These are phyloP conservation scores for Hirudo medicinalis DNA, from an alignment of 1,140 invertebrate genomes.

Conservation along the genomic window DNA sequence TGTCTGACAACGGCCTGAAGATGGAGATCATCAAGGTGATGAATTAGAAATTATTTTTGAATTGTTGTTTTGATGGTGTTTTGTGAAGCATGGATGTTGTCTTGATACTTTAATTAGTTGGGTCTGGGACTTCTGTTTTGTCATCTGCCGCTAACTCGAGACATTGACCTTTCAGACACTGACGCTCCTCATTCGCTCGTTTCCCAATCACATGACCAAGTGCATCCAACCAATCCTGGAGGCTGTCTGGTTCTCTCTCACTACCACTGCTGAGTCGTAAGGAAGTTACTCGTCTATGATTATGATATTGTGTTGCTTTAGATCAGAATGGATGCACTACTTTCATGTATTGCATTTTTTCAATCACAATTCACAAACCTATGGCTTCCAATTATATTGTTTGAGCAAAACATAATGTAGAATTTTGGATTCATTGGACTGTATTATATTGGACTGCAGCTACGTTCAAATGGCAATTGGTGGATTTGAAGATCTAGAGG, in stretches of 20 bases:
- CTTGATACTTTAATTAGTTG: no score
- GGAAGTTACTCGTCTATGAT: background rate
- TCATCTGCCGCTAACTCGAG: no score
- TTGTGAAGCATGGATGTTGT: no score
- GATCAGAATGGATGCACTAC: constrained; percentile 22
- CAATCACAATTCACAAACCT: no score
- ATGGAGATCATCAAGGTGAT: constrained; percentile 42
- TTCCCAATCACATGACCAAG: constrained; percentile 52
- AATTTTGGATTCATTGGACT: no score
- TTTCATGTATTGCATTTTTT: no score
- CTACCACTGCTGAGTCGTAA: constrained; percentile 27
- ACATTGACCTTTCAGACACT: constrained; percentile 41
- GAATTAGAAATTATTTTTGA: no score
- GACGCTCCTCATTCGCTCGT: constrained; percentile 51
- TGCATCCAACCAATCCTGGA: constrained; percentile 55
- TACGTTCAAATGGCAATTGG: constrained; percentile 52
- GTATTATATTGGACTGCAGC: no score
- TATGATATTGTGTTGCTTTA: constrained; percentile 2
- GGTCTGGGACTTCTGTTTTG: no score
- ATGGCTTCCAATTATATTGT: no score
- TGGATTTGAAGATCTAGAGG: constrained; percentile 45
- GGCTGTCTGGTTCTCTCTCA: constrained; percentile 58
- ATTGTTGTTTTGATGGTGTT: no score
- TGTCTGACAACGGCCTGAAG: constrained; percentile 54
- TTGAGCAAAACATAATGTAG: no score